Percentiles rank a stretch among this genome's conserved stretches.
Conservation (phyloP, 2,113 vertebrate genomes). For the Hiodon tergisus region DNA sequence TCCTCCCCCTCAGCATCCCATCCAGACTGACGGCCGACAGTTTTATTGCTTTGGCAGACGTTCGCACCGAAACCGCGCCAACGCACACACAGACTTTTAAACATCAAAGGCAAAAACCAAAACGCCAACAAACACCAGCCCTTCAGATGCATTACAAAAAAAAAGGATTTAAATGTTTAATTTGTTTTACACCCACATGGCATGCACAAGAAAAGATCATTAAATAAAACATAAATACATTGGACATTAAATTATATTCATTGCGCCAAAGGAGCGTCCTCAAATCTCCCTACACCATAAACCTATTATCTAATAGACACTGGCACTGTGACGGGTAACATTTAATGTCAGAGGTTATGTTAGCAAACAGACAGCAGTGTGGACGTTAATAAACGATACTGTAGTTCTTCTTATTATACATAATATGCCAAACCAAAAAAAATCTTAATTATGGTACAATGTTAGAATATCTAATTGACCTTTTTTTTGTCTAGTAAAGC, state of each 20-base stretch:
- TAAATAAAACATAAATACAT: conserved; percentile 32
- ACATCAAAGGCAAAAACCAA: neutral
- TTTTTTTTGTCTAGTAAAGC: neutral
- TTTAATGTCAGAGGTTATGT: neutral
- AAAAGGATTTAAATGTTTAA: conserved; percentile 4
- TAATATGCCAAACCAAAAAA: neutral
- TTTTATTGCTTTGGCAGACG: conserved; percentile 3
- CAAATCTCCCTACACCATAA: neutral
- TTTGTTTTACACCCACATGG: neutral
- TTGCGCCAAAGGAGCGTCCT: neutral
- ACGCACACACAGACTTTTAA: neutral
- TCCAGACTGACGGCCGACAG: neutral
- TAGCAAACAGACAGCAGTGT: neutral
- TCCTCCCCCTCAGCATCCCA: neutral
- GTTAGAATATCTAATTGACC: conserved; percentile 1
- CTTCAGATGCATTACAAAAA: neutral
- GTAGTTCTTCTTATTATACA: too few species aligned
- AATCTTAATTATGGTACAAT: neutral
- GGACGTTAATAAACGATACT: neutral
- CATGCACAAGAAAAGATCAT: conserved; percentile 21
- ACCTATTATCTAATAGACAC: neutral
- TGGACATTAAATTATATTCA: conserved; percentile 23
- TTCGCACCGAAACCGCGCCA: neutral
- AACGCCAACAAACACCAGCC: conserved; percentile 1
- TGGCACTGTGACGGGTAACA: neutral